These are phyloP conservation scores for silkworm (Bombyx mori) DNA, from an alignment of 1,140 invertebrate genomes.

Conservation along the genomic window DNA sequence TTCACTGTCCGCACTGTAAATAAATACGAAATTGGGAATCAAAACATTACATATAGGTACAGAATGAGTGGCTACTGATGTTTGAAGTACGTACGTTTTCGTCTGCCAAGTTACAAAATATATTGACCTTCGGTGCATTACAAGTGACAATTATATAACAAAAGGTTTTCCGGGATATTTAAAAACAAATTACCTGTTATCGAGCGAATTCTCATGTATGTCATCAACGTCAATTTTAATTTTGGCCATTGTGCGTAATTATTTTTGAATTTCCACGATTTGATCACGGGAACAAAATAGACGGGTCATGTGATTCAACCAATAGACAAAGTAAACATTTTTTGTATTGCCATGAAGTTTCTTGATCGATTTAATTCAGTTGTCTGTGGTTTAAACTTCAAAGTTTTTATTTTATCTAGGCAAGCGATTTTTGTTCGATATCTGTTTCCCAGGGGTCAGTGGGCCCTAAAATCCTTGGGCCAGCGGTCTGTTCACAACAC, in stretches of 20 bases:
- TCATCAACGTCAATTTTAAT: conserved; percentile 57
- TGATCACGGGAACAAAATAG: conserved; percentile 71
- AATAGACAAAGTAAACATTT: conserved; percentile 43
- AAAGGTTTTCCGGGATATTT: conserved; percentile 11
- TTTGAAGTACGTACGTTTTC: neutral
- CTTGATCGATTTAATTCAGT: too few species aligned
- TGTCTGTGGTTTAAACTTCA: too few species aligned
- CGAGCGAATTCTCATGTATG: conserved; percentile 61
- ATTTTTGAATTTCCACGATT: conserved; percentile 69
- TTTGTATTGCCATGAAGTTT: neutral
- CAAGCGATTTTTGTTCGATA: too few species aligned
- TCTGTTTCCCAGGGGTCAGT: too few species aligned
- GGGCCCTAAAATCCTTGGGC: too few species aligned
- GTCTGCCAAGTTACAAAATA: conserved; percentile 50
- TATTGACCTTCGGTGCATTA: conserved; percentile 42
- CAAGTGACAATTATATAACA: conserved; percentile 56
- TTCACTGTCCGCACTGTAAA: conserved; percentile 66
- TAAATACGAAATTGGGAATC: conserved; percentile 17
- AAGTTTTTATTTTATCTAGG: too few species aligned
- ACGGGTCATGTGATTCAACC: conserved; percentile 65
- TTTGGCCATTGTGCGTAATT: conserved; percentile 66
- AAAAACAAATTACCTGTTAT: conserved; percentile 57
- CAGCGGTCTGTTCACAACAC: too few species aligned
- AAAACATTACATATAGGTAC: conserved; percentile 22
- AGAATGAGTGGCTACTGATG: conserved; percentile 13